Base-by-base conservation (phyloP, 2,888 invertebrate genomes). In the Drosophila atripex region DNA sequence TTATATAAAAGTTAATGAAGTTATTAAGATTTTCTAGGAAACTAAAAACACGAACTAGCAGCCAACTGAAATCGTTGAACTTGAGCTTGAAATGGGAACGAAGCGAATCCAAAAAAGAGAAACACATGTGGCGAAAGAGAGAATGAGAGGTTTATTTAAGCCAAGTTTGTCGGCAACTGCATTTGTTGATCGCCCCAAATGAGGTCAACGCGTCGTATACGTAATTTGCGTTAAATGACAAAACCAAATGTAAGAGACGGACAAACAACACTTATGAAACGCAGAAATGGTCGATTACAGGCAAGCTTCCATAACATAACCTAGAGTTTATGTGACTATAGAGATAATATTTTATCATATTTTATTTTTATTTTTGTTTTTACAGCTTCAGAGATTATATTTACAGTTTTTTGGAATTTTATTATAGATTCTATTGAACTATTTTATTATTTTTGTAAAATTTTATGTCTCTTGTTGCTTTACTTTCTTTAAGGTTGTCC, bases 201-300 rank as follows among this genome's bases (percentile, higher is more conserved):
- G 85, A 76, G 82, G 85, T 84, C 85, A 82, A 78, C 69, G 75
- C 78, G 75, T 63, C 73, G 55, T 74, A 76, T 71, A 82, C 83
- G 85, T 86, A 82, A 86, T 76, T 64, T 66, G 72, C 80, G 78
- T 80, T 70, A 77, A 86, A 71, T 71, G 75, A 79, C 73, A 73
- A 69, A 64, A 58, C 57, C 25, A 46, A 39, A 69, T 39, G 75
- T 60, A 59, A 58, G 46, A 46, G n/a, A 50, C 23, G 14, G 23
- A 39, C 43, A 28, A 16, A 35, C 52, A 47, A n/a, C 51, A 55
- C 61, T 71, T 70, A 71, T 55, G 70, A 71, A 70, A 70, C 70
- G 52, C 39, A 25, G 21, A 60, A 39, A 60, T 60, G 11, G 16
- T 60, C 60, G 53, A 56, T 43, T 55, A 50, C 60, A 38, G 59